A percentile compares a stretch with the other conserved stretches of the same genome.
Evolutionary conservation across 2,797 vertebrate genomes (phyloP).

Genomic region (Tapera naevia): DNA sequence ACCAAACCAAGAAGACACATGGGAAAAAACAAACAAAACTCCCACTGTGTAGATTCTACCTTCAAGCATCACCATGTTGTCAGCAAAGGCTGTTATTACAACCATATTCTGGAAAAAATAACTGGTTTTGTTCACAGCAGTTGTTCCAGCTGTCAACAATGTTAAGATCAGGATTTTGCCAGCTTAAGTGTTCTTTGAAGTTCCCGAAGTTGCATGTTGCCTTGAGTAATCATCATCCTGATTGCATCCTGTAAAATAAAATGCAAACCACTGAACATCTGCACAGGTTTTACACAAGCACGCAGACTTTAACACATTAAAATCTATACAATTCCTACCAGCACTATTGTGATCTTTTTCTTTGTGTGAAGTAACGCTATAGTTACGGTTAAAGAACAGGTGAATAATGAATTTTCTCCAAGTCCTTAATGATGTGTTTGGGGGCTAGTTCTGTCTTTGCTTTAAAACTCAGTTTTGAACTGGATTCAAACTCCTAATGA

Average conservation of each 20-base stretch:
- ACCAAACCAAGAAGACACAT: background rate
- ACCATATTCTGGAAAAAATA: background rate
- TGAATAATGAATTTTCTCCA: background rate
- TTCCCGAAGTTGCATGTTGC: conserved; percentile 90
- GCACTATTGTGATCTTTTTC: background rate
- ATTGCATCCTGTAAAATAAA: conserved; percentile 82
- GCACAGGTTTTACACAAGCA: background rate
- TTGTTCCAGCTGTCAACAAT: background rate
- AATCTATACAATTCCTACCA: background rate
- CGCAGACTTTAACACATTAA: rapidly evolving
- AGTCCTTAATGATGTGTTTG: background rate
- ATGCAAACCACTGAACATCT: background rate
- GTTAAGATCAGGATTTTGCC: conserved; percentile 77
- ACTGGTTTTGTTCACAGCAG: background rate
- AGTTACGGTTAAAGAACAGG: background rate
- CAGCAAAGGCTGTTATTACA: background rate
- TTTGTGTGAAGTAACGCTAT: background rate
- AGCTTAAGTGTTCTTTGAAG: conserved; percentile 84
- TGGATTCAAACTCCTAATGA: background rate
- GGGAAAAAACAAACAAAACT: background rate
- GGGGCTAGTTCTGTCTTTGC: background rate
- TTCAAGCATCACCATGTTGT: background rate
- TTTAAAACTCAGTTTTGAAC: background rate
- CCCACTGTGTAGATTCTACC: background rate
- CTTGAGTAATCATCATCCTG: conserved; percentile 95